Evolutionary conservation across 2,888 invertebrate genomes (phyloP).

Genomic region (Andrena bicolor): DNA sequence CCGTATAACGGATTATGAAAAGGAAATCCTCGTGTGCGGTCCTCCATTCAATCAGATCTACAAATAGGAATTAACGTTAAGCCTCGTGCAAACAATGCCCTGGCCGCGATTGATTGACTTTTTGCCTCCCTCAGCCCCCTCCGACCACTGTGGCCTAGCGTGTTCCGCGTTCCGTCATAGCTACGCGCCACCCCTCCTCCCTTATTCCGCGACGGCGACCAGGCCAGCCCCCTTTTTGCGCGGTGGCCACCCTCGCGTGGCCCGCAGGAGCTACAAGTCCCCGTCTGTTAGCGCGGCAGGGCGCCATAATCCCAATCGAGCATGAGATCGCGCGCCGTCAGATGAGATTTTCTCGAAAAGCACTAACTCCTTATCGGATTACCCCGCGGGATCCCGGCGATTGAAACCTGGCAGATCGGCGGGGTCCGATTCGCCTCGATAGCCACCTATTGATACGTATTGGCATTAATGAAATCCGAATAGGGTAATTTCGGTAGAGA

Average conservation of each 20-base stretch:
- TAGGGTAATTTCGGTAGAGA: constrained; percentile 11
- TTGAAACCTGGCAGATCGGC: constrained; percentile 75
- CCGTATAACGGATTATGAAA: constrained; percentile 77
- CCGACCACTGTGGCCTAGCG: constrained; percentile 38
- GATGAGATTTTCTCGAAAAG: constrained; percentile 80
- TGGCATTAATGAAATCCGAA: constrained; percentile 50
- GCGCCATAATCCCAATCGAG: constrained; percentile 81
- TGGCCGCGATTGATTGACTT: constrained; percentile 82
- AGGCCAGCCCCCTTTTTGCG: constrained; percentile 1
- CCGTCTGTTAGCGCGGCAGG: constrained; percentile 79
- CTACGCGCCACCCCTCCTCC: constrained; percentile 16
- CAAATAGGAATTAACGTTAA: constrained; percentile 84
- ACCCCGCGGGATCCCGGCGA: constrained; percentile 74
- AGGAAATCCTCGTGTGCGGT: constrained; percentile 78
- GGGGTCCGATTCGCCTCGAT: constrained; percentile 37
- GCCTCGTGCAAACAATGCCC: constrained; percentile 82
- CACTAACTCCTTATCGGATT: constrained; percentile 80
- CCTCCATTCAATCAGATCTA: constrained; percentile 79
- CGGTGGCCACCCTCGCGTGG: constrained; percentile 18
- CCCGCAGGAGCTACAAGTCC: constrained; percentile 68
- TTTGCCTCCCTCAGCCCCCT: constrained; percentile 67
- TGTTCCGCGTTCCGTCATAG: constrained; percentile 40
- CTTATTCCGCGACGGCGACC: neutral
- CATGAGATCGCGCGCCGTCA: constrained; percentile 77
- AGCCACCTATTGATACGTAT: constrained; percentile 31